These are phyloP conservation scores for Myotis davidii DNA, from an alignment of 2,113 vertebrate species.

Conservation along the genomic window DNA sequence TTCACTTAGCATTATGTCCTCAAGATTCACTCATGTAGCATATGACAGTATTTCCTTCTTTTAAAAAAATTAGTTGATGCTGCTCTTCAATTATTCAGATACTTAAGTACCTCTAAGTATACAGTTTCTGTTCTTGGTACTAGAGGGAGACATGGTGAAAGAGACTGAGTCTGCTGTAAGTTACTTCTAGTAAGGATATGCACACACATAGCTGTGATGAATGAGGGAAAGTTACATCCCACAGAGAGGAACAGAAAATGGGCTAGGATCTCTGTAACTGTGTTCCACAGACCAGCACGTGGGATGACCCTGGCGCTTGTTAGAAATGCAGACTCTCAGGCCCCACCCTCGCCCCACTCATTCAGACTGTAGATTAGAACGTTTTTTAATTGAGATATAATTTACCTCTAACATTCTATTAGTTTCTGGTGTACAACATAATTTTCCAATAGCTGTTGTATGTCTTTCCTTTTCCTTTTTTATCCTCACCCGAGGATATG, in stretches of 20 bases:
- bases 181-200: neutral
- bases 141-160: neutral
- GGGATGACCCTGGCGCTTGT: neutral
- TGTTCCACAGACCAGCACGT: neutral
- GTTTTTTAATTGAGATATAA: neutral
- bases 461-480: neutral
- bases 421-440: neutral
- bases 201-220: neutral
- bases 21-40: neutral
- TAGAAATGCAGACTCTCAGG: neutral
- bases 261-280: too few species aligned
- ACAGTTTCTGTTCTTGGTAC: neutral
- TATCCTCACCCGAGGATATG: neutral
- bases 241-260: neutral
- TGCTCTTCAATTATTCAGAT: neutral
- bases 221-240: neutral
- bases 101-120: too few species aligned
- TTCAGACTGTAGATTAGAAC: neutral
- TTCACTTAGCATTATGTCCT: neutral
- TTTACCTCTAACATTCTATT: neutral
- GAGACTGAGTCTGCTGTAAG: neutral
- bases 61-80: neutral
- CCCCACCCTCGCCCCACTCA: neutral
- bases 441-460: neutral
- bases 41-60: neutral